A percentile compares a stretch with the other conserved stretches of the same genome.
phyloP scores from a whole-genome alignment of 2,888 invertebrate species.

The Lepeophtheirus nordmannii region DNA sequence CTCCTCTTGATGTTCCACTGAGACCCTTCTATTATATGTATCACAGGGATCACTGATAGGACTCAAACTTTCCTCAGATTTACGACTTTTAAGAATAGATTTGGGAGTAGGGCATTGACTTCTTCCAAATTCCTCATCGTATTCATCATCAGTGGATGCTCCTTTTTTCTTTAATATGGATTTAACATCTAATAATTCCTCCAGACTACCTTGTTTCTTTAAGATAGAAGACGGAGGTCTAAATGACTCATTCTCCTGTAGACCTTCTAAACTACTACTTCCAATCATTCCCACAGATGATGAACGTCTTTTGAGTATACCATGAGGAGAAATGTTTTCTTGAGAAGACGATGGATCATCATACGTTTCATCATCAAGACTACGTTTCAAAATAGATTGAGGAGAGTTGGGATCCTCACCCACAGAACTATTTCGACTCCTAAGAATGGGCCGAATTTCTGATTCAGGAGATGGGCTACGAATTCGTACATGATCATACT shows the following conservation, averaged over 20 bases:
- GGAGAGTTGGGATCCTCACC: conserved; percentile 26
- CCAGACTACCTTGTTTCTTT: conserved; percentile 61
- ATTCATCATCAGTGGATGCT: conserved; percentile 48
- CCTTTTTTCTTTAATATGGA: conserved; percentile 74
- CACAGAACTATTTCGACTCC: conserved; percentile 14
- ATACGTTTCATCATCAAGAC: conserved; percentile 50
- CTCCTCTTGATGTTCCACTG: conserved; percentile 8
- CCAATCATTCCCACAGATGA: neutral
- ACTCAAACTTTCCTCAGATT: conserved; percentile 21
- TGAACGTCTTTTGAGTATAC: neutral
- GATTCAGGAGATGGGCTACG: conserved; percentile 16
- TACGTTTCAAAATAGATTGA: conserved; percentile 43
- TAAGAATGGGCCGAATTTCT: neutral
- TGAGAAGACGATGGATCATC: conserved; percentile 43
- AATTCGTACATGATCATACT: conserved; percentile 19
- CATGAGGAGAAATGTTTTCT: conserved; percentile 3
- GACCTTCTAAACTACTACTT: neutral
- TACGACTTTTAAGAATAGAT: conserved; percentile 27
- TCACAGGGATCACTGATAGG: conserved; percentile 1
- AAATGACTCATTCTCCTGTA: conserved; percentile 12
- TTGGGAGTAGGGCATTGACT: conserved; percentile 25
- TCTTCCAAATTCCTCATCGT: conserved; percentile 43
- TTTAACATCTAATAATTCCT: conserved; percentile 40
- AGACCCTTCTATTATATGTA: neutral
- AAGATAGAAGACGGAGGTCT: conserved; percentile 45